phyloP scores from a whole-genome alignment of 2,888 invertebrate species.

The Hermodice carunculata region DNA sequence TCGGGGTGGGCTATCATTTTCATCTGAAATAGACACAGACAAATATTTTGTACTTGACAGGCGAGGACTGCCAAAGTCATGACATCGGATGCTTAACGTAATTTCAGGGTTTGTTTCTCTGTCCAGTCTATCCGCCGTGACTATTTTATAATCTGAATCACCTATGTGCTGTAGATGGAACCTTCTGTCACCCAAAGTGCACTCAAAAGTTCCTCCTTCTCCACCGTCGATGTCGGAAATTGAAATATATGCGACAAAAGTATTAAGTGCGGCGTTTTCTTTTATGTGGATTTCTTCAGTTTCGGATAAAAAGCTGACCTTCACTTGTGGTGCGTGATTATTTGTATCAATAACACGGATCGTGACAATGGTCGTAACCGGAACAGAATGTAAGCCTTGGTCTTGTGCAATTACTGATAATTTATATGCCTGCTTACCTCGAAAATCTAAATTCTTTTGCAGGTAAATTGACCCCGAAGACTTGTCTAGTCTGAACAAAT shows the following conservation, averaged over 20 bases:
- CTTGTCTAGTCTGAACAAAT: neutral
- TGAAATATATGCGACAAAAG: slow-evolving; percentile 13
- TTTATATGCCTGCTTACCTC: slow-evolving; percentile 5
- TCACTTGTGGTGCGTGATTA: slow-evolving; percentile 89
- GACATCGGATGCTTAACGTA: neutral
- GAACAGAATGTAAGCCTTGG: slow-evolving; percentile 74
- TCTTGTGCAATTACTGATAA: slow-evolving; percentile 30
- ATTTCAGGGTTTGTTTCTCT: neutral
- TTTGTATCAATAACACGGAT: slow-evolving; percentile 76
- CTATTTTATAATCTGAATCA: slow-evolving; percentile 4
- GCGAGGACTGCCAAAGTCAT: slow-evolving; percentile 6
- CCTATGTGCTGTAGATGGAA: neutral
- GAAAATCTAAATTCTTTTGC: slow-evolving; percentile 8
- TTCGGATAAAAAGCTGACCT: slow-evolving; percentile 79
- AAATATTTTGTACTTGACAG: no score
- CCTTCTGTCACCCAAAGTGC: neutral
- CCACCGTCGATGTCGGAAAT: slow-evolving; percentile 8
- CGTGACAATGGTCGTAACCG: slow-evolving; percentile 79
- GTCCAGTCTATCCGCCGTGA: slow-evolving; percentile 11
- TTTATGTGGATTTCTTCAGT: slow-evolving; percentile 2
- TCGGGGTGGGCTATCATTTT: no score
- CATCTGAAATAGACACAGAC: no score
- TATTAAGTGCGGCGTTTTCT: neutral
- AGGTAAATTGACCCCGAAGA: slow-evolving; percentile 6
- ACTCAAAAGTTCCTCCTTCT: neutral